phyloP scores from a whole-genome alignment of 2,113 vertebrate genomes.

The Notiomystis cincta region DNA sequence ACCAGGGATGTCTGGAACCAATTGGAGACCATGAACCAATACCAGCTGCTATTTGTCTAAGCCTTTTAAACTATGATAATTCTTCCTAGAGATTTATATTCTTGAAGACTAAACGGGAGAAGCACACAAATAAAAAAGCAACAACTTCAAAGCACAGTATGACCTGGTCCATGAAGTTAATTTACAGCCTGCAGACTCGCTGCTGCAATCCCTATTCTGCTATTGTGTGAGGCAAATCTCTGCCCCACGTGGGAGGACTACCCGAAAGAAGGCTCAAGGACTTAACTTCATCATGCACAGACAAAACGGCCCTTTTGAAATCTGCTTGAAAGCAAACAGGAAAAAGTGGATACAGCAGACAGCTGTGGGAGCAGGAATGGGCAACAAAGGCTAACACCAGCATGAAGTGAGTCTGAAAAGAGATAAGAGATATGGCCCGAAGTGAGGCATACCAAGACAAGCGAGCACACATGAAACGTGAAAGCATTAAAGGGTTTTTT shows the following conservation, averaged over 20 bases:
- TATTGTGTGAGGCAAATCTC: conserved; percentile 18
- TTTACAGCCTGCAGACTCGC: conserved; percentile 23
- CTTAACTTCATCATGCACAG: neutral
- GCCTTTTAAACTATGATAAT: conserved; percentile 45
- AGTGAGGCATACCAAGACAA: neutral
- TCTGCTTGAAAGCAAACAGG: neutral
- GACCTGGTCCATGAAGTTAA: conserved; percentile 26
- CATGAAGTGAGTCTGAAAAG: neutral
- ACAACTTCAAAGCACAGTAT: conserved; percentile 4
- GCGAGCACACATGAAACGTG: neutral
- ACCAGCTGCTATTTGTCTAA: conserved; percentile 38
- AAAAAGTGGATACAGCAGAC: neutral
- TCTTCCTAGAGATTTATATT: conserved; percentile 35
- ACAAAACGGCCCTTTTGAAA: neutral
- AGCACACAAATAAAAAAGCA: conserved; percentile 30
- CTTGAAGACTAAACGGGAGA: conserved; percentile 20
- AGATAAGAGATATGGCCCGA: accelerated
- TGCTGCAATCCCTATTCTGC: neutral
- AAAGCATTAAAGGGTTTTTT: neutral
- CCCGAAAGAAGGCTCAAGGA: neutral
- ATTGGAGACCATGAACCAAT: conserved; percentile 39
- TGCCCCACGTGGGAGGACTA: neutral
- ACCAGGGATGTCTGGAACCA: conserved; percentile 59
- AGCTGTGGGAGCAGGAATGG: neutral
- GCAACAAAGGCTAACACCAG: neutral